These are phyloP conservation scores for Takifugu flavidus DNA, from an alignment of 2,113 vertebrate genomes.

Conservation along the genomic window DNA sequence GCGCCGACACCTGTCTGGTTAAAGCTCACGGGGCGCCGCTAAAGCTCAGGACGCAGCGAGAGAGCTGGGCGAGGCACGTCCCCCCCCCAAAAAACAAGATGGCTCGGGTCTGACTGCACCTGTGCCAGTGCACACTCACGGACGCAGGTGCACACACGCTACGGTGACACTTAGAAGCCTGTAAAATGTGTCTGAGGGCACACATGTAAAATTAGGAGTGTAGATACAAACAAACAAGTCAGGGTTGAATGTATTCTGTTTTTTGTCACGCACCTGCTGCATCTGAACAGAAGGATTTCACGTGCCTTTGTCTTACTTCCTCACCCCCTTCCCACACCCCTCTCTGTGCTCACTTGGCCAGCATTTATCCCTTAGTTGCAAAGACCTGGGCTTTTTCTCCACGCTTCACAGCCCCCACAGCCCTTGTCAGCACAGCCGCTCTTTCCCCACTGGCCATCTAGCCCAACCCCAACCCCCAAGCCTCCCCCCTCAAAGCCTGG, in stretches of 20 bases:
- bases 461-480: conserved; percentile 7
- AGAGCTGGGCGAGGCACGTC: not conserved
- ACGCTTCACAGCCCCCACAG: conserved; percentile 34
- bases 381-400: conserved; percentile 10
- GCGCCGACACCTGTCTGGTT: conserved; percentile 59
- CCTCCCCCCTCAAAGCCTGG: conserved; percentile 14
- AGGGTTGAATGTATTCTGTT: conserved; percentile 6
- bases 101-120: conserved; percentile 5
- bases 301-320: conserved; percentile 1
- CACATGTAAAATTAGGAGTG: conserved; percentile 12
- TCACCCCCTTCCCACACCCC: not conserved
- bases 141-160: conserved; percentile 21
- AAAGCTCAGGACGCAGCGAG: not conserved
- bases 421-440: conserved; percentile 16
- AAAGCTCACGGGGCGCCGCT: conserved; percentile 27
- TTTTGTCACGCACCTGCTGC: conserved; percentile 29
- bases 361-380: conserved; percentile 27
- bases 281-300: not conserved
- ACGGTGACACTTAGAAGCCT: not conserved
- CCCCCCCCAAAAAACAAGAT: not conserved
- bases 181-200: conserved; percentile 30
- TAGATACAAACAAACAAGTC: conserved; percentile 34
- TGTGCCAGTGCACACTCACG: not conserved
- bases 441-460: not conserved
- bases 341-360: conserved; percentile 17